Evolutionary conservation across 2,888 invertebrate genomes (phyloP), one percentile per base, ranked within the genome.

Genomic region (Brachypalpus laphriformis): DNA sequence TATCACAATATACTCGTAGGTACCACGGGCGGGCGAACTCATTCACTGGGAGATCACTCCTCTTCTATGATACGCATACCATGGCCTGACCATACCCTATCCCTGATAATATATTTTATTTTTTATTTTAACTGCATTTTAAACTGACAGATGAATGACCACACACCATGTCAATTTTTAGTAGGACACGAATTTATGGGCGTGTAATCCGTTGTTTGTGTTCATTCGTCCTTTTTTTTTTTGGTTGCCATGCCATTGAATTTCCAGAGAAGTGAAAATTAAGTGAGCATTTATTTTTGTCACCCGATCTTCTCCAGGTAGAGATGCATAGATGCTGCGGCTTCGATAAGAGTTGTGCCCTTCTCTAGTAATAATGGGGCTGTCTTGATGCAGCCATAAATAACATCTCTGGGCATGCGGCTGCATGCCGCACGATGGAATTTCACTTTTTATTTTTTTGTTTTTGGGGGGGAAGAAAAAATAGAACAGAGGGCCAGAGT

Each of bases 121-220:
- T 70, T 40, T 65, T 49, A 11, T 28, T 56, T 51, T 61, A 70
- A 65, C 70, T 70, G 85, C 80, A 42, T 66, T 70, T 76, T 75
- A 81, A 85, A 81, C 61, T 81, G 85, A 85, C 81, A 85, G 81
- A 81, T 85, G 66, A 85, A 85, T 85, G 85, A 85, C 85, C 85
- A 85, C 85, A 85, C 85, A 85, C 81, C 70, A 65, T 76, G 81
- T 80, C 71, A 75, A 75, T 59, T 71, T 71, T 54, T 68, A 70
- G 74, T 66, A 54, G 75, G 81, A 71, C 81, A 81, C 71, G 47
- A 75, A 85, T 85, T 85, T 85, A 85, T 85, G 81, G 85, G 85
- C 81, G 81, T 85, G 85, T 85, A 85, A 85, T 85, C 75, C 56
- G 56, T 80, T 78, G 68, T 65, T 78, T 74, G 66, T n/a, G 54